These are phyloP conservation scores for Aplysia californica DNA, from an alignment of 1,140 invertebrate species.

Conservation along the genomic window DNA sequence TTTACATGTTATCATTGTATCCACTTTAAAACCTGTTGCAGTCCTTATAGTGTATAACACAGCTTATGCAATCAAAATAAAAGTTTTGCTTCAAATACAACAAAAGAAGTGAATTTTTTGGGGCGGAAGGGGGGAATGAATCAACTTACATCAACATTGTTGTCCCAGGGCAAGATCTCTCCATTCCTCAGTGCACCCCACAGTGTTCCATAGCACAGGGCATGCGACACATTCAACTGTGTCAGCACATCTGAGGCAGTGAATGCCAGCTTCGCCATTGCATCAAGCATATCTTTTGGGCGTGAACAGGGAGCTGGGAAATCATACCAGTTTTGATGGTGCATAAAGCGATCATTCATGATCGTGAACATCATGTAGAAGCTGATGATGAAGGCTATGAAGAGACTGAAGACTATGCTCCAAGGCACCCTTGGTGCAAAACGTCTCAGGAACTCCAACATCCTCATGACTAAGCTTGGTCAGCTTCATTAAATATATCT, in stretches of 20 bases:
- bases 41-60: too few species aligned
- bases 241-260: conserved; percentile 40
- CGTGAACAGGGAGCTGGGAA: conserved; percentile 76
- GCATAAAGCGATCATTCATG: conserved; percentile 70
- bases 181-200: conserved; percentile 70
- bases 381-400: conserved; percentile 40
- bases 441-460: too few species aligned
- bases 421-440: background rate
- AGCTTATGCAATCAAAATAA: too few species aligned
- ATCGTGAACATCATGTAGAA: conserved; percentile 18
- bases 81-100: too few species aligned
- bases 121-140: too few species aligned
- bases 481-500: too few species aligned
- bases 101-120: too few species aligned
- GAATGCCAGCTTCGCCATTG: conserved; percentile 21
- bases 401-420: conserved; percentile 13
- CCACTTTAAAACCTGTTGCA: too few species aligned
- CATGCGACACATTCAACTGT: conserved; percentile 65
- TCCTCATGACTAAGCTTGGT: too few species aligned
- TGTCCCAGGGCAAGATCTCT: conserved; percentile 69
- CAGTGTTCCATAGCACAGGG: conserved; percentile 71
- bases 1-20: too few species aligned
- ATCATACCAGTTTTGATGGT: conserved; percentile 81
- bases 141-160: conserved; percentile 69
- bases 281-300: conserved; percentile 80